Base-by-base conservation (phyloP, 2,888 invertebrate species). In the Aphidoletes aphidimyza region DNA sequence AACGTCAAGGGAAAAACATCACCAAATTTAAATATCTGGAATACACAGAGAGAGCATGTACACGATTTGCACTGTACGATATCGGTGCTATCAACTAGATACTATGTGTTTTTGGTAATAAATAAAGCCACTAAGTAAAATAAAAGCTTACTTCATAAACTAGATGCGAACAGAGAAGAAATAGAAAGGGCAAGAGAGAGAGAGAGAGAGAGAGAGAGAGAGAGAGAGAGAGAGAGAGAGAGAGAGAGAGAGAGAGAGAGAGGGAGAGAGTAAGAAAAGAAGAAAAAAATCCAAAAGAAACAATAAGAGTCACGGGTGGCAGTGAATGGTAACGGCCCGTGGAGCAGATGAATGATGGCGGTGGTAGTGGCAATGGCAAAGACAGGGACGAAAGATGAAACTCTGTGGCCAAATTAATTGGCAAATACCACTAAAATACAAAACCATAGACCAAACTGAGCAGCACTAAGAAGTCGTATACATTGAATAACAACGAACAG, bases 41-140 rank as follows among this genome's bases (percentile, higher is more conserved):
- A n/a, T n/a, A n/a, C n/a, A n/a, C n/a, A 9, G 6, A 42, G 6
- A 42, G 14, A 42, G 42, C 42, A 42, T 14, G 14, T 42, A 42
- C 42, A 42, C 42, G 42, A 42, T 14, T 42, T 6, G 6, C 42
- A 69, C 69, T 30, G 69, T 69, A 14, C 69, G 17, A 54, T 22
- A 54, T n/a, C 2, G 9, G 8, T 30, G 34, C 30, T 69, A 30
- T 11, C 14, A 69, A 69, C 69, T 69, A 69, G 69, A 69, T 69
- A 17, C 30, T 69, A 69, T 69, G 34, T 30, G 11, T 30, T 69
- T 69, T 22, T 26, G 81, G 81, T 39, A 39, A 81, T 81, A 81
- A 81, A 81, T 81, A 81, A 81, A 81, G 69, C 81, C 81, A 81
- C 36, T 39, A 39, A 81, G 81, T 81, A 37, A 81, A 81, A 81